Conservation (phyloP, 1,140 invertebrate species). For the Lethocerus indicus region DNA sequence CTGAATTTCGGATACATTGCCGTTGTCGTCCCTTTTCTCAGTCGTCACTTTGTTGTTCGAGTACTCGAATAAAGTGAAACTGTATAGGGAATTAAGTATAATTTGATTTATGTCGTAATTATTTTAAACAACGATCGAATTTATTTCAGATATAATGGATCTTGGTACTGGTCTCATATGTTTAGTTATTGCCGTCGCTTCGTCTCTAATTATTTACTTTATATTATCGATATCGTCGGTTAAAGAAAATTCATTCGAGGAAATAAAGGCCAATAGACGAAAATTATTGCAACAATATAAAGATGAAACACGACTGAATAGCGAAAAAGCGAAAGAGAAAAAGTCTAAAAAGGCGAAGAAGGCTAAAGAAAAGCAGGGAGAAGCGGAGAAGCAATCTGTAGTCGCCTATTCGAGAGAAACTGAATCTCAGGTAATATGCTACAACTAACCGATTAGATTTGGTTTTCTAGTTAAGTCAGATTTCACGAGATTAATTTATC, state of each 20-base stretch:
- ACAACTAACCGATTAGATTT: conserved; percentile 3
- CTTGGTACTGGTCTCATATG: conserved; percentile 6
- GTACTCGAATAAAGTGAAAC: too few relatives aligned
- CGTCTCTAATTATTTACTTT: conserved; percentile 2
- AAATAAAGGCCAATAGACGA: conserved; percentile 6
- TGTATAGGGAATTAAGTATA: too few relatives aligned
- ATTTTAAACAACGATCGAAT: too few relatives aligned
- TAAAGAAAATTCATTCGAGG: conserved; percentile 10
- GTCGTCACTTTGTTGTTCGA: too few relatives aligned
- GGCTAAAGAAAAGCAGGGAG: conserved; percentile 6
- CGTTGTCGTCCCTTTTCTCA: too few relatives aligned
- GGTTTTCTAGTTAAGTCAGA: conserved; percentile 14
- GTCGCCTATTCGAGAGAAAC: conserved; percentile 8
- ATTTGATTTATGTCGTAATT: too few relatives aligned
- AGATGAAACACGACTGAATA: neutral
- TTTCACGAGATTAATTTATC: neutral
- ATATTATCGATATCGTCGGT: conserved; percentile 6
- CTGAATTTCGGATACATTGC: too few relatives aligned
- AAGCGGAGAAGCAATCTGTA: neutral
- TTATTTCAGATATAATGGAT: too few relatives aligned
- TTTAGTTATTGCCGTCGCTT: neutral
- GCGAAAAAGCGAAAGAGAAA: conserved; percentile 3
- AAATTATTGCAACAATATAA: conserved; percentile 6
- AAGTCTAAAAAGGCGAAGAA: conserved; percentile 8
- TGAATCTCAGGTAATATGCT: conserved; percentile 19